Evolutionary conservation across 2,113 vertebrate species (phyloP).

Genomic region (Ahaetulla prasina): DNA sequence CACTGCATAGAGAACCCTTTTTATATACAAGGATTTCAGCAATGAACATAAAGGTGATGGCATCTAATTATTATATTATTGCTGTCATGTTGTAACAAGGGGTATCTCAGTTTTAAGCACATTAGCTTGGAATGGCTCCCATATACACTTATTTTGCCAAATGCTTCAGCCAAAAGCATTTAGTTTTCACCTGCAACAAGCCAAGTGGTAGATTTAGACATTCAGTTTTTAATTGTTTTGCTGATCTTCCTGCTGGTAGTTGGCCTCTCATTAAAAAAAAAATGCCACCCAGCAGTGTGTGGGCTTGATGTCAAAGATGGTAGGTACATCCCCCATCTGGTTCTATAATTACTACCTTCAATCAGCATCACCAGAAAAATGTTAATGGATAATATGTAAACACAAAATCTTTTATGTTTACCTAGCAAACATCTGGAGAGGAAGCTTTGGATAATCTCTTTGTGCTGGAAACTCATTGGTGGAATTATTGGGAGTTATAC

Average conservation of each 20-base stretch:
- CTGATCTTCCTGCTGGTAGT: conserved; percentile 25
- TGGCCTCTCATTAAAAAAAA: conserved; percentile 17
- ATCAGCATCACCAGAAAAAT: conserved; percentile 60
- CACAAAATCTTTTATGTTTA: conserved; percentile 60
- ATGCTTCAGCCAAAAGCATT: conserved; percentile 41
- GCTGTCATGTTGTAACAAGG: conserved; percentile 6
- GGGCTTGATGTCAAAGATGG: conserved; percentile 53
- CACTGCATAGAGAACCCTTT: neutral
- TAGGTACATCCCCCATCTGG: conserved; percentile 62
- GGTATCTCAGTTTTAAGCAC: neutral
- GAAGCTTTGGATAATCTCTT: conserved; percentile 54
- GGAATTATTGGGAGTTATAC: conserved; percentile 32
- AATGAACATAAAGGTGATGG: conserved; percentile 26
- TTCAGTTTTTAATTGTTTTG: conserved; percentile 47
- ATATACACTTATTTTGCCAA: conserved; percentile 38
- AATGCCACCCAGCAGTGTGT: conserved; percentile 39
- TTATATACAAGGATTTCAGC: neutral
- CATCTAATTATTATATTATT: neutral
- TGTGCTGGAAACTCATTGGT: conserved; percentile 31
- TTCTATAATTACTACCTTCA: conserved; percentile 62
- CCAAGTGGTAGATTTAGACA: conserved; percentile 39
- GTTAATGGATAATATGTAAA: conserved; percentile 57
- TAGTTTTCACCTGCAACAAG: conserved; percentile 54
- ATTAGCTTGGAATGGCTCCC: conserved; percentile 36
- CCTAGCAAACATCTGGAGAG: conserved; percentile 54